Base-by-base conservation (phyloP, 2,888 invertebrate genomes). In the Dromius quadrimaculatus region DNA sequence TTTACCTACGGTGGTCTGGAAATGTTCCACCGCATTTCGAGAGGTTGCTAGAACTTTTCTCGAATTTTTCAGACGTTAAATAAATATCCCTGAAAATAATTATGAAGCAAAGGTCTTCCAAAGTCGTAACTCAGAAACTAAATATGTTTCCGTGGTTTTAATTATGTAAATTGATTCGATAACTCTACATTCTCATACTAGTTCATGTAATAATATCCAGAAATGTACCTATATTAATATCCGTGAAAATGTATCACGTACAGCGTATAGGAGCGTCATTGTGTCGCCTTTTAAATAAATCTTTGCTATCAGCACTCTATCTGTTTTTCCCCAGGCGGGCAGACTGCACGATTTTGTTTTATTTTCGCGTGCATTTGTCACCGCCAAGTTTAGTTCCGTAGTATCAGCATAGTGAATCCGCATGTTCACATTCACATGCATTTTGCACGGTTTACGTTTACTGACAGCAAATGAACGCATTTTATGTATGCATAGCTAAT, bases 231-330 rank as follows among this genome's bases (percentile, higher is more conserved):
- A 32, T 54, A 54, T 54, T 28, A 54, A 54, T 54, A 8, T 54
- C 13, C 11, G 34, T 59, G 36, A 59, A 59, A 59, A 11, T 28
- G 15, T 54, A 47, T 9, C 8, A n/a, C n/a, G 32, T 54, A 47
- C 15, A 19, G 11, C n/a, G 32, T 13, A 62, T 13, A 47, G 64
- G 57, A 66, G 66, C 36, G 63, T 63, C 45, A 43, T 15, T n/a
- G 11, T 41, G 28, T 11, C 28, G 23, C 34, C 28, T 36, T 50
- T 57, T 54, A 38, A 38, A 66, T 66, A 64, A 64, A 57, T 66
- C 66, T 57, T 66, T 57, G 15, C 38, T 66, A 66, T 66, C 66
- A 66, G 54, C 66, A 66, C 66, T 66, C 66, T 66, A 66, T 66
- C 66, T 66, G 28, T 34, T 34, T 32, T 59, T 19, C 59, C 59